Conservation (phyloP, 2,113 vertebrate genomes). For the Corythaeola cristata region DNA sequence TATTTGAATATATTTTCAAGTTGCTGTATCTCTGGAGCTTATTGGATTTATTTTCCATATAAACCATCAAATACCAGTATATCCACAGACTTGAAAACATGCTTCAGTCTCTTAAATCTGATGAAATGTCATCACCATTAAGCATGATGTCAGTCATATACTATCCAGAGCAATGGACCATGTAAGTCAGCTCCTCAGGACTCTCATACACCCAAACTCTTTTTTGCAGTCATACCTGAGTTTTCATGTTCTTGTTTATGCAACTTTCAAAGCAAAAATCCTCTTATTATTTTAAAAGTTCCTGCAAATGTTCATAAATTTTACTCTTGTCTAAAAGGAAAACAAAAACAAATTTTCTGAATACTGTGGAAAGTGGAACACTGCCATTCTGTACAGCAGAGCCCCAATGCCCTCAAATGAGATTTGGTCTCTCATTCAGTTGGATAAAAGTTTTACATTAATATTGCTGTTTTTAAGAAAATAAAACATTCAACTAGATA, state of each 20-base stretch:
- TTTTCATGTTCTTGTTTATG: background rate
- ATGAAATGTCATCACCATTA: conserved; percentile 41
- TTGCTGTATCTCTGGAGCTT: background rate
- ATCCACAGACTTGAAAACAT: conserved; percentile 12
- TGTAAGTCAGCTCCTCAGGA: background rate
- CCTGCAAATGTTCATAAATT: background rate
- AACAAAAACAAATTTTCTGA: background rate
- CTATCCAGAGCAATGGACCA: background rate
- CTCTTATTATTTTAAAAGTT: background rate
- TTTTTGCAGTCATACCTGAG: background rate
- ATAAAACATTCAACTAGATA: background rate
- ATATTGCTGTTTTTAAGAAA: background rate
- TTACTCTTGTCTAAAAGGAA: background rate
- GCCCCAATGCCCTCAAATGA: background rate
- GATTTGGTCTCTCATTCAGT: background rate
- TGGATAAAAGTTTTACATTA: background rate
- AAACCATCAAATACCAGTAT: background rate
- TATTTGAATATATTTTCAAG: background rate
- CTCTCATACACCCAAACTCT: background rate
- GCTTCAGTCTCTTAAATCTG: conserved; percentile 31
- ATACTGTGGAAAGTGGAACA: background rate
- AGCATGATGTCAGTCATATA: conserved; percentile 5
- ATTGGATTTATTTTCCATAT: background rate
- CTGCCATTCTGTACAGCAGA: background rate
- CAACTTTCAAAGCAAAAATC: background rate